Base-by-base conservation (phyloP, 1,140 invertebrate species). In the Papilio aristodemus region DNA sequence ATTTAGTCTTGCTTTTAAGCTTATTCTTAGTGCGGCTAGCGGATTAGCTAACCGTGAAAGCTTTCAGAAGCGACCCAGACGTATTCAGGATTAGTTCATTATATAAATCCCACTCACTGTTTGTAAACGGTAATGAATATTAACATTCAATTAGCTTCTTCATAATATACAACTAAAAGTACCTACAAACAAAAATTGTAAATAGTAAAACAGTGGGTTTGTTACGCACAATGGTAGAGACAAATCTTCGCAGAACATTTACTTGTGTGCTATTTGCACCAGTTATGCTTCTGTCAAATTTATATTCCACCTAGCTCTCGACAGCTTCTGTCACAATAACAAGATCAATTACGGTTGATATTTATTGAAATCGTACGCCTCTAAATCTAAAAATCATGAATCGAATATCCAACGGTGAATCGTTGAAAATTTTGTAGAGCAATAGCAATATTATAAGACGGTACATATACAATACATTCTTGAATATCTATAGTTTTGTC, bases 51-150 rank as follows among this genome's bases (percentile, higher is more conserved):
- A 54, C 17, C 22, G 5, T 14, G n/a, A 50, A 50, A 50, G 17
- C 46, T 22, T 46, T 46, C 17, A 46, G 43, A 46, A 54, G 17
- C 46, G 46, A 25, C 46, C 19, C 10, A 54, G 19, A 54, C 19
- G 11, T 54, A 54, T 22, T 54, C 9, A 22, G 8, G 46, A 54
- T 25, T 54, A 54, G 7, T 22, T 9, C 19, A 54, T 22, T 54
- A 22, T 54, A 25, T 22, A 46, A 46, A 46, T 9, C 43, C 43
- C 19, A 54, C 17, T 22, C 46, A 54, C 43, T 19, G 19, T 46
- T 22, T 54, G 17, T 22, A 54, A 54, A 32, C 27, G 46, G 8
- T 22, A 39, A 4, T 39, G 13, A 39, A 39, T 39, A 39, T 39
- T 11, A 19, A 22, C 0, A 4, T 9, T 25, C 22, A 10, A 25